Base-by-base conservation (phyloP, 1,140 invertebrate genomes). In the Drosophila pseudoobscura region DNA sequence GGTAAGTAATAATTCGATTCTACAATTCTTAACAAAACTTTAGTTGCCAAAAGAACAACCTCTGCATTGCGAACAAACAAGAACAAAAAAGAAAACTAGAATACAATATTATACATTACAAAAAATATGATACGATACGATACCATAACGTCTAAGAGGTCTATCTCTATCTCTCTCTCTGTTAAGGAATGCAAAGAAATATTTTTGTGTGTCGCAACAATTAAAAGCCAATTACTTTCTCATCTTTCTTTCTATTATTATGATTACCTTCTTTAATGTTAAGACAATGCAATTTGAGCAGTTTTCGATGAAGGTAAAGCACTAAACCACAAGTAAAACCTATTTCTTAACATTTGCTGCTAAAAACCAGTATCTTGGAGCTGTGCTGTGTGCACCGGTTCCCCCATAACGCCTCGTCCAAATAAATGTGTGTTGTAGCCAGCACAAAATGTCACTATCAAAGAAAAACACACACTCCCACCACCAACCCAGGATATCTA, bases 191-290 rank as follows among this genome's bases (percentile, higher is more conserved):
- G 39, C 35, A 65, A 73, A 13, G 35, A 39, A 13, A 39, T 39
- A 39, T 39, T 45, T 69, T 74, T 85, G 73, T 84, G 71, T 82
- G 80, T 73, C 50, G 61, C 69, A 69, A 74, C 57, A 82, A 90
- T 88, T 83, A 80, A 88, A 88, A 75, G 79, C 75, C 44, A 90
- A 90, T 89, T 91, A 91, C 85, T 91, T 91, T 91, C 90, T 91
- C 90, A 91, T 91, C 85, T 91, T 91, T 91, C 90, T 91, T 91
- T 91, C 90, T 90, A 90, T 90, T 88, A 78, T 89, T 89, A 88
- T 88, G 76, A 69, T 87, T 87, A 88, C 83, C 78, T 89, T 79
- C 78, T 84, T 79, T 83, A 84, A 77, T 75, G 60, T 88, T 87
- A 91, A 91, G 85, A 91, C 90, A 88, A 85, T 89, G 90, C 90